Conservation (phyloP, 2,888 invertebrate species). For the Leptopilina syphax region DNA sequence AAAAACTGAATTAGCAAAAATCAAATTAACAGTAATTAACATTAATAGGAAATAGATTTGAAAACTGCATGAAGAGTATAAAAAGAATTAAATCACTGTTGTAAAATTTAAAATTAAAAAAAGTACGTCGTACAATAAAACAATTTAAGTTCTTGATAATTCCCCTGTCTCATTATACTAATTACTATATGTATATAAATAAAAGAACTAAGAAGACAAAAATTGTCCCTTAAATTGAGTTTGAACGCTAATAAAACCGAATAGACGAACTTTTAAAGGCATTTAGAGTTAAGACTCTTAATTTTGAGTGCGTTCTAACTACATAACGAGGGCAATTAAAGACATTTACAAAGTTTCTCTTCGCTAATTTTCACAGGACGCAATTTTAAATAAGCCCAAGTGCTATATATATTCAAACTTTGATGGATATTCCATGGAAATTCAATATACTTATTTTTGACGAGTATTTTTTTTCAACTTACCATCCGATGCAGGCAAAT, state of each 20-base stretch:
- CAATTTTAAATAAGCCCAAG: not conserved
- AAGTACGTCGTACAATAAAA: too few relatives aligned
- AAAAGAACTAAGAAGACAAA: not conserved
- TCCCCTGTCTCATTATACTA: not conserved
- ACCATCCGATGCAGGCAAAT: not conserved
- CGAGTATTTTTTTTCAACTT: not conserved
- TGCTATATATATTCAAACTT: not conserved
- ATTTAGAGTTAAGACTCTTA: not conserved
- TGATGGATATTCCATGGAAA: conserved; percentile 1
- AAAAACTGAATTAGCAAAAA: too few relatives aligned
- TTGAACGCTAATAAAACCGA: conserved; percentile 8
- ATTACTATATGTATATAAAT: not conserved
- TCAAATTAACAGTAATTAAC: too few relatives aligned
- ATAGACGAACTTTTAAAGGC: not conserved
- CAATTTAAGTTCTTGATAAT: not conserved
- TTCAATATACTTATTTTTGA: not conserved
- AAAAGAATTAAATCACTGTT: not conserved
- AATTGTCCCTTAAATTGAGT: not conserved
- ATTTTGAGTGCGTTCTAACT: conserved; percentile 15
- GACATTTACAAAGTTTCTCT: conserved; percentile 16
- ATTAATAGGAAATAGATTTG: too few relatives aligned
- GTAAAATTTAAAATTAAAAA: too few relatives aligned
- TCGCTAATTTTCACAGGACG: conserved; percentile 1
- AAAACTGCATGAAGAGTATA: too few relatives aligned
- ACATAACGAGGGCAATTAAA: conserved; percentile 15